A percentile compares a stretch with the other conserved stretches of the same genome.
Conservation (phyloP, 2,797 vertebrate genomes). For the Trichosurus vulpecula region DNA sequence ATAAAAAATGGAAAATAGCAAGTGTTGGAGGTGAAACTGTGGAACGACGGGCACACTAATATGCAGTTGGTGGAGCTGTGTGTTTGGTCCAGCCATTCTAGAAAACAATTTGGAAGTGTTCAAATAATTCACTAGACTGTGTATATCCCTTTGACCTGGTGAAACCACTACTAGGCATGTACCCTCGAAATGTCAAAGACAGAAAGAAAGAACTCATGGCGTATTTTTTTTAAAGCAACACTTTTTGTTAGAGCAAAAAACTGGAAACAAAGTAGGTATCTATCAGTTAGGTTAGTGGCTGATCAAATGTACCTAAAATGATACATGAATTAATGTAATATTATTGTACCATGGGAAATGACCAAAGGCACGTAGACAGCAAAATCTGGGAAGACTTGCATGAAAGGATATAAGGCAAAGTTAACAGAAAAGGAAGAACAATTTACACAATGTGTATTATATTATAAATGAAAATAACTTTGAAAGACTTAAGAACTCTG, state of each 20-base stretch:
- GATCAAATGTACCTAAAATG: background rate
- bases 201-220: background rate
- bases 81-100: background rate
- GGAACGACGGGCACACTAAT: background rate
- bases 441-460: background rate
- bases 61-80: background rate
- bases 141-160: background rate
- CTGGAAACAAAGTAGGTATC: background rate
- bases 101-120: background rate
- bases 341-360: background rate
- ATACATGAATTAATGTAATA: background rate
- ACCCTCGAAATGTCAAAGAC: background rate
- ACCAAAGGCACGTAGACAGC: background rate
- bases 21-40: background rate
- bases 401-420: background rate
- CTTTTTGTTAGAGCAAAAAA: background rate
- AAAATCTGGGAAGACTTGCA: background rate
- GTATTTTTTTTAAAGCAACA: background rate
- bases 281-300: background rate
- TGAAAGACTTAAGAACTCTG: background rate
- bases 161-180: background rate
- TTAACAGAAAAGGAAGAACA: background rate
- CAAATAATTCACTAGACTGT: background rate
- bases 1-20: background rate
- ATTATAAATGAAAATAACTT: background rate